phyloP scores from a whole-genome alignment of 2,113 vertebrate genomes.

The Isichthys henryi region DNA sequence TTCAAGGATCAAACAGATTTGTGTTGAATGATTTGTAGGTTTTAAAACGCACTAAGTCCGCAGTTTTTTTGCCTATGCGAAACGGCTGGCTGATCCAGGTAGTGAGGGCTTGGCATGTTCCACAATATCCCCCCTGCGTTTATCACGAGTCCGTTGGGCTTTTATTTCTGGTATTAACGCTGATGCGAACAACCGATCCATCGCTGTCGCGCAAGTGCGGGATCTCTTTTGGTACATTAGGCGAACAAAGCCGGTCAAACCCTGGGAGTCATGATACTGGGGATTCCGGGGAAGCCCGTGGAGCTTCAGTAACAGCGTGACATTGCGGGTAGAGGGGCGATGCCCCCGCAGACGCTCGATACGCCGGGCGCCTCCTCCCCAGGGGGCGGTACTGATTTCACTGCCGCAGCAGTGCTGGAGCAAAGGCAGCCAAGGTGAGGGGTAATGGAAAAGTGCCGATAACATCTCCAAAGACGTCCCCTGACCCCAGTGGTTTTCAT shows the following conservation, averaged over 20 bases:
- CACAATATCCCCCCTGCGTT: not conserved
- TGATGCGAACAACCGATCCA: not conserved
- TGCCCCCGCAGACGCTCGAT: not conserved
- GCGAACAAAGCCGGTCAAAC: not conserved
- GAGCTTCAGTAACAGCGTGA: not conserved
- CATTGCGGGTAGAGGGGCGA: not conserved
- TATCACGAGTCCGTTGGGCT: not conserved
- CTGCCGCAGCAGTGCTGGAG: not conserved
- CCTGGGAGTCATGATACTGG: not conserved
- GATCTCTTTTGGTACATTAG: not conserved
- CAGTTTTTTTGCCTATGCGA: constrained; percentile 8
- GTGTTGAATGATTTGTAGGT: constrained; percentile 39
- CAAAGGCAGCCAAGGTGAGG: not conserved
- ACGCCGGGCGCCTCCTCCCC: not conserved
- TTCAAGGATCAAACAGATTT: constrained; percentile 41
- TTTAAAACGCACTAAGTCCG: constrained; percentile 20
- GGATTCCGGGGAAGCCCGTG: not conserved
- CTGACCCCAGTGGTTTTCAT: not conserved
- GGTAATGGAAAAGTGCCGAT: not conserved
- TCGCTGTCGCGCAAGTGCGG: not conserved
- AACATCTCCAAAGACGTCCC: not conserved
- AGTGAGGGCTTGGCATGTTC: not conserved
- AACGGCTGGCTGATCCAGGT: not conserved
- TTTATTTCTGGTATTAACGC: not conserved
- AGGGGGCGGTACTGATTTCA: not conserved